Conservation (phyloP, 2,797 vertebrate species). For the Sorex maritimensis region DNA sequence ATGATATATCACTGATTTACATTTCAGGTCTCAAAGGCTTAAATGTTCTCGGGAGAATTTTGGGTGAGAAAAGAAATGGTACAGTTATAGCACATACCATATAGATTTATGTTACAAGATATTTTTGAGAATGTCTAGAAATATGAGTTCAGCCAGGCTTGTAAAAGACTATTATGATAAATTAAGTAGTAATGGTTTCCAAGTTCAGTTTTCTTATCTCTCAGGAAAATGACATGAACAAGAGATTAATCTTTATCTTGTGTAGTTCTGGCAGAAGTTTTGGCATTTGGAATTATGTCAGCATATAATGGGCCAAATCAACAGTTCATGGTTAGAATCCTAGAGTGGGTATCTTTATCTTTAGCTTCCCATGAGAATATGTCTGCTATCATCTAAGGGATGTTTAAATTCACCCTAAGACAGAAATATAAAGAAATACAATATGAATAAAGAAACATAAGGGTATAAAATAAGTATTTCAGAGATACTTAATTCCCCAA, state of each 20-base stretch:
- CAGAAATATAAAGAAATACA: too few relatives aligned
- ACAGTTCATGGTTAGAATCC: conserved; percentile 2
- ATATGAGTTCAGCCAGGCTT: background rate
- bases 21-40: background rate
- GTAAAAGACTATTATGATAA: conserved; percentile 9
- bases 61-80: conserved; percentile 59
- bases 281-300: background rate
- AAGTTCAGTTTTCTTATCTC: background rate
- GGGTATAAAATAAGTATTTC: too few relatives aligned
- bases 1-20: too few relatives aligned
- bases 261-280: background rate
- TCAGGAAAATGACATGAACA: conserved; percentile 20
- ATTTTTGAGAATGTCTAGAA: conserved; percentile 43
- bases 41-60: background rate
- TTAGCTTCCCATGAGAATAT: conserved; percentile 38
- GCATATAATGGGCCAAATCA: background rate
- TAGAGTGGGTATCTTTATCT: background rate
- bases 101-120: conserved; percentile 60
- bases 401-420: background rate
- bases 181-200: conserved; percentile 31
- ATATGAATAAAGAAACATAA: too few relatives aligned
- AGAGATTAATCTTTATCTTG: conserved; percentile 46
- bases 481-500: too few relatives aligned
- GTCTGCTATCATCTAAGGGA: background rate
- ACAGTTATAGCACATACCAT: conserved; percentile 20